Evolutionary conservation across 2,888 invertebrate genomes (phyloP).

Genomic region (Cheilosia urbana): DNA sequence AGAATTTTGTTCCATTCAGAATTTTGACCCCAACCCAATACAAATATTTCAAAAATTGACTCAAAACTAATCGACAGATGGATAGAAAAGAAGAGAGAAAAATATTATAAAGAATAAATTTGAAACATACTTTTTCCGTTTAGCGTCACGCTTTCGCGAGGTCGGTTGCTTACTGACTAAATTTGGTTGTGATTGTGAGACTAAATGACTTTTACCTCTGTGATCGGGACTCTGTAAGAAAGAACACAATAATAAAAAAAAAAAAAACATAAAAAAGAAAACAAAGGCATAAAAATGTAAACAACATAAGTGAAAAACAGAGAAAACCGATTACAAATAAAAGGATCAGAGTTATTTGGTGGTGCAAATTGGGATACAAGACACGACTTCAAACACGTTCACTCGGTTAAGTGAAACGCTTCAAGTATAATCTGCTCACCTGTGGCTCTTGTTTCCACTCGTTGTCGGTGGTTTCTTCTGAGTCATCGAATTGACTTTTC

Average conservation of each 20-base stretch:
- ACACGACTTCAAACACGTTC: conserved; percentile 24
- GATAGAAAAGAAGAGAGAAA: conserved; percentile 8
- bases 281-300: conserved; percentile 29
- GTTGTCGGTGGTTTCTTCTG: conserved; percentile 96
- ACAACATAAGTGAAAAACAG: background rate
- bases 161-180: conserved; percentile 78
- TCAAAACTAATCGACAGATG: conserved; percentile 12
- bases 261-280: conserved; percentile 42
- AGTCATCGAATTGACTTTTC: conserved; percentile 98
- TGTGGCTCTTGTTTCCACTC: conserved; percentile 94
- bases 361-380: conserved; percentile 27
- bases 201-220: conserved; percentile 80
- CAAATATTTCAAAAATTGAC: conserved; percentile 13
- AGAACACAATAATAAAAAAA: conserved; percentile 60
- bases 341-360: conserved; percentile 28
- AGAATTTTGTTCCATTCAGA: background rate
- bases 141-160: conserved; percentile 75
- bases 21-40: too few relatives aligned
- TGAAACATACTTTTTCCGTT: conserved; percentile 77
- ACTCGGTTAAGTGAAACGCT: conserved; percentile 12
- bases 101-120: conserved; percentile 32
- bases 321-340: conserved; percentile 5
- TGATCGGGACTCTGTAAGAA: conserved; percentile 83
- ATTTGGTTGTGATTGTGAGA: conserved; percentile 82
- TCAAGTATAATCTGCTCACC: conserved; percentile 76